Base-by-base conservation (phyloP, 2,113 vertebrate species). In the Oncorhynchus nerka region DNA sequence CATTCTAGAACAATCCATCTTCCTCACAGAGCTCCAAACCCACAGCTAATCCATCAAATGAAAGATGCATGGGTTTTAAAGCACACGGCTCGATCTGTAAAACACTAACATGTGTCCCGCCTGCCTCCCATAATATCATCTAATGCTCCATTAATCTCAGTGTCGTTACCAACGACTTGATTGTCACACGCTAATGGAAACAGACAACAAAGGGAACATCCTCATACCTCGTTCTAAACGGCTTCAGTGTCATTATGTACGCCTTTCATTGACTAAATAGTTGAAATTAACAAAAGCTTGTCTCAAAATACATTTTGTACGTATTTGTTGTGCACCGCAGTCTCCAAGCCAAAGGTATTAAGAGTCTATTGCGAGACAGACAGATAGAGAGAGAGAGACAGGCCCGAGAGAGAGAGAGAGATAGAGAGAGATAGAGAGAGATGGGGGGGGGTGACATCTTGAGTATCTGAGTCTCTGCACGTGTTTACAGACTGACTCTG, bases 21-120 rank as follows among this genome's bases (percentile, higher is more conserved):
- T 82, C 79, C 61, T 79, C 20, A 71, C 74, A 28, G 70, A 5
- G 71, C 78, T 81, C 80, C 79, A 68, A 79, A 79, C 80, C 69
- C 84, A 2, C 6, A 68, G 75, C 77, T 73, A 81, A 89, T 89
- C 88, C 80, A 90, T 90, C 85, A 90, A 83, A 70, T 81, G 71
- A 85, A 84, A 86, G 87, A 90, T 80, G 48, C 64, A 90, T 87
- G 87, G 76, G 85, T 85, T 87, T 84, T 88, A 89, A 90, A 89
- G 85, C 85, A 85, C 73, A 76, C 20, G 70, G 78, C 72, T 84
- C 81, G 65, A 85, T 83, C 80, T 86, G 24, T 79, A 90, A 92
- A 92, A 87, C 84, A 85, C 86, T 86, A 90, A 82, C 91, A 93
- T 83, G 79, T 92, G 90, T 85, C 88, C 85, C 65, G 81, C 86